Evolutionary conservation across 2,113 vertebrate genomes (phyloP).

Genomic region (Gavialis gangeticus): DNA sequence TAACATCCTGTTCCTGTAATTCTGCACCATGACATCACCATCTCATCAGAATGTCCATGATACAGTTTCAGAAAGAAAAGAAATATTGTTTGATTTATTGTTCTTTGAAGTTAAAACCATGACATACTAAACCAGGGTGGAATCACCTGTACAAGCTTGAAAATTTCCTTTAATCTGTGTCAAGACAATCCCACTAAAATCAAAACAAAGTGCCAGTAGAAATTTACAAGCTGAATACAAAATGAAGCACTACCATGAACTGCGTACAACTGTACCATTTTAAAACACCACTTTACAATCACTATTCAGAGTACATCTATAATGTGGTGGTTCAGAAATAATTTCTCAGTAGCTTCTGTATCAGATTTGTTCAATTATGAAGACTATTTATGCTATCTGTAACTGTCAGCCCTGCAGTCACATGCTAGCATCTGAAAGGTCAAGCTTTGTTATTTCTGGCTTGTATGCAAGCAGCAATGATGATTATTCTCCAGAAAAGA

Average conservation of each 20-base stretch:
- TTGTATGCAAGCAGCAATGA: neutral
- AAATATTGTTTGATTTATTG: neutral
- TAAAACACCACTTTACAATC: neutral
- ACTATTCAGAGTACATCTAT: neutral
- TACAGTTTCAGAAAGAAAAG: neutral
- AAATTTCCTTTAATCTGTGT: neutral
- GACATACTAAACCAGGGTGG: neutral
- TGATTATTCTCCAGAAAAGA: neutral
- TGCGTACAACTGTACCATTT: neutral
- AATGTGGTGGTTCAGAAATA: neutral
- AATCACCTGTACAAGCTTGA: neutral
- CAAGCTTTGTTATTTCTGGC: neutral
- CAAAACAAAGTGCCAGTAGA: neutral
- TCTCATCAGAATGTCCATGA: neutral
- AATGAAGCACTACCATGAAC: neutral
- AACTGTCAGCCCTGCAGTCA: neutral
- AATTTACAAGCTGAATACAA: neutral
- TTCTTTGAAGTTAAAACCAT: neutral
- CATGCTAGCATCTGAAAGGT: neutral
- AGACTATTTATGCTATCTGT: neutral
- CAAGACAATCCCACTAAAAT: neutral
- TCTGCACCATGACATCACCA: neutral
- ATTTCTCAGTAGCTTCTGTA: neutral
- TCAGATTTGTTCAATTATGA: neutral
- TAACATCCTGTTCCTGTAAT: neutral